Evolutionary conservation across 2,797 vertebrate species (phyloP).

Genomic region (Trachurus trachurus): DNA sequence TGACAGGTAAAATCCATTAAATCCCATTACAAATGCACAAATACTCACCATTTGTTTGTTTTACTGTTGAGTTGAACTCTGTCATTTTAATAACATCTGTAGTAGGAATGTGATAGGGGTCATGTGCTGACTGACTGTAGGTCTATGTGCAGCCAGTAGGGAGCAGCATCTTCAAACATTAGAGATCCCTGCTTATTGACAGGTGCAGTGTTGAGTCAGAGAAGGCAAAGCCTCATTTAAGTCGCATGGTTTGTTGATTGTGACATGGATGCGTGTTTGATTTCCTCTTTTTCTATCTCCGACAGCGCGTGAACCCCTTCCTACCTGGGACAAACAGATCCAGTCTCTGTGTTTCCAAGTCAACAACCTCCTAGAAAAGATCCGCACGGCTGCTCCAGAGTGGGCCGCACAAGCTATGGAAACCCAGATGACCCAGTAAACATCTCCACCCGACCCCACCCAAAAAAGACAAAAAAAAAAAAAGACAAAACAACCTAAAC

Average conservation of each 20-base stretch:
- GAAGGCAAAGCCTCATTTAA: neutral
- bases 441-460: neutral
- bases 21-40: no score
- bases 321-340: constrained; percentile 99
- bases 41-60: no score
- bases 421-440: constrained; percentile 96
- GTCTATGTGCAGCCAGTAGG: constrained; percentile 34
- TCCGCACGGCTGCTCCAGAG: constrained; percentile 94
- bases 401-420: constrained; percentile 98
- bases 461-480: neutral
- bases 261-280: neutral
- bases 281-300: neutral
- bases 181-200: neutral
- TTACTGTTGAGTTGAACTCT: no score
- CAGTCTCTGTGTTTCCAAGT: constrained; percentile 99
- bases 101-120: no score
- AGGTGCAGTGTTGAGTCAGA: neutral
- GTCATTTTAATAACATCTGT: no score
- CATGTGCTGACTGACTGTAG: neutral
- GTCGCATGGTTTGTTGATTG: neutral
- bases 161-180: constrained; percentile 13
- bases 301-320: constrained; percentile 95
- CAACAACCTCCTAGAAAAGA: constrained; percentile 98
- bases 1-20: no score
- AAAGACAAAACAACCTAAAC: neutral